Evolutionary conservation across 2,797 vertebrate genomes (phyloP).

Genomic region (Hippopotamyrus pictus): DNA sequence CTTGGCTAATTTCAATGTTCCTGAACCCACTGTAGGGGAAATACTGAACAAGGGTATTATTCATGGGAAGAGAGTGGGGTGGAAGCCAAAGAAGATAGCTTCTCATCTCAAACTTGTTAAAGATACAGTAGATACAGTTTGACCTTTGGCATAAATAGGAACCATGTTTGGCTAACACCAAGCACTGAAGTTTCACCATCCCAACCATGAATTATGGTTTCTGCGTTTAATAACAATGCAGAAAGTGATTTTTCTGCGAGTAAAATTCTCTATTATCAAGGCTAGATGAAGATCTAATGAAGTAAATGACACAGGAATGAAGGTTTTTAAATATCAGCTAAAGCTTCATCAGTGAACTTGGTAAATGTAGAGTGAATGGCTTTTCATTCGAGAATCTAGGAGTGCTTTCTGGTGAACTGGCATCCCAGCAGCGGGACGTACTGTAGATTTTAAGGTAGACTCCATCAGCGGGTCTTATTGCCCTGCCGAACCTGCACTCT

Average conservation of each 20-base stretch:
- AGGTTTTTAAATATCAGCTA: not conserved
- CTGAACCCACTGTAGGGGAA: not conserved
- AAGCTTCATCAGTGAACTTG: not conserved
- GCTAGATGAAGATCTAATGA: not conserved
- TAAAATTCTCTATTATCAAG: not conserved
- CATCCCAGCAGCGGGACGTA: not conserved
- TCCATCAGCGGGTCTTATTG: not conserved
- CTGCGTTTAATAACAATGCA: not conserved
- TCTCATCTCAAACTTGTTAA: not conserved
- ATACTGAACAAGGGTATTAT: not conserved
- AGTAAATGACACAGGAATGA: not conserved
- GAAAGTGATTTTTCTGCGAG: not conserved
- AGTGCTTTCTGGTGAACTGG: not conserved
- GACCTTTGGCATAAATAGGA: not conserved
- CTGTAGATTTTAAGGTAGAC: not conserved
- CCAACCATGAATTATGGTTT: not conserved
- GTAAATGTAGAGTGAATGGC: not conserved
- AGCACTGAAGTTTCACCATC: not conserved
- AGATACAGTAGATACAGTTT: not conserved
- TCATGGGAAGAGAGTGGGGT: not conserved
- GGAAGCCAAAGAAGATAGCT: not conserved
- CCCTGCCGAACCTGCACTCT: not conserved
- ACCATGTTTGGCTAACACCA: not conserved
- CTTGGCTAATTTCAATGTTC: constrained; percentile 1
- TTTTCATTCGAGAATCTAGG: not conserved